Evolutionary conservation across 1,140 invertebrate genomes (phyloP).

Genomic region (Zaprionus capensis): DNA sequence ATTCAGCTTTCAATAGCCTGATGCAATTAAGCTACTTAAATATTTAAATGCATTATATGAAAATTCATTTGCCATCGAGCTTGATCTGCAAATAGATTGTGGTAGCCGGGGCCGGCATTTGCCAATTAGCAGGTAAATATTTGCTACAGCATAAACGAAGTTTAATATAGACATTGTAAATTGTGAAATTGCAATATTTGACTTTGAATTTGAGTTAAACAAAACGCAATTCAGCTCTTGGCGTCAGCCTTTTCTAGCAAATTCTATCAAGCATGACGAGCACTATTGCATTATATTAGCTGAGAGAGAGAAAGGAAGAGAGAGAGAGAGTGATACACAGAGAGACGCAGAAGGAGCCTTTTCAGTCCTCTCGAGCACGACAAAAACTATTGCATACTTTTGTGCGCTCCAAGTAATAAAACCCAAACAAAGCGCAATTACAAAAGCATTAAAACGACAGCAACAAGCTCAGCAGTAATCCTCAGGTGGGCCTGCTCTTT

Average conservation of each 20-base stretch:
- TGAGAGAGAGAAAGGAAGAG: not conserved
- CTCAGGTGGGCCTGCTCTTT: conserved; percentile 17
- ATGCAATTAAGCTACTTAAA: conserved; percentile 73
- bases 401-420: conserved; percentile 10
- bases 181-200: conserved; percentile 14
- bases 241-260: not conserved
- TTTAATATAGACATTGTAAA: conserved; percentile 21
- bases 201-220: not conserved
- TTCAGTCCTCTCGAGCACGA: not conserved
- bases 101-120: not conserved
- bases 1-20: conserved; percentile 48
- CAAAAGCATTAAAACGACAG: conserved; percentile 18
- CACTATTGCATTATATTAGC: conserved; percentile 12
- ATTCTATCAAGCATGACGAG: not conserved
- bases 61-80: conserved; percentile 4
- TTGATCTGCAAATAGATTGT: conserved; percentile 33
- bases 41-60: conserved; percentile 52
- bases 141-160: conserved; percentile 48
- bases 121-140: conserved; percentile 41
- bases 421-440: conserved; percentile 25
- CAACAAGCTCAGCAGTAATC: conserved; percentile 35
- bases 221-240: not conserved
- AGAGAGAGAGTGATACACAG: not conserved
- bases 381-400: conserved; percentile 46
- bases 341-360: not conserved